A percentile compares a stretch with the other conserved stretches of the same genome.
Conservation (phyloP, 2,113 vertebrate genomes). For the Perccottus glenii region DNA sequence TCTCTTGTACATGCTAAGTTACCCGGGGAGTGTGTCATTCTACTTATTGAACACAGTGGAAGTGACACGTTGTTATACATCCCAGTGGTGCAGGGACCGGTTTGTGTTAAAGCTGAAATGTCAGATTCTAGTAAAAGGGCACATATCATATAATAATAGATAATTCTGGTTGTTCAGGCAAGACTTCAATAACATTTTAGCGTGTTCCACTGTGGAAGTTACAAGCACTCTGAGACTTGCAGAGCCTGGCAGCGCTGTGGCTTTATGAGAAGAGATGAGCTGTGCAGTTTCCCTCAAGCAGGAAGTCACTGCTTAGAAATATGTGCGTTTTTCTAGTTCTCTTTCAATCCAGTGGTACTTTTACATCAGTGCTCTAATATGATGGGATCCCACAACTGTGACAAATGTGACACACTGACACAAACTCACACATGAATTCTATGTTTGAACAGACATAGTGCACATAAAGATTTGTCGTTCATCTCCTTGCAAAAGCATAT, state of each 20-base stretch:
- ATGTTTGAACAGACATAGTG: background rate
- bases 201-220: constrained; percentile 8
- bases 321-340: background rate
- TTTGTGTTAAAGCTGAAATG: constrained; percentile 19
- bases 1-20: constrained; percentile 43
- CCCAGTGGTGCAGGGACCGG: constrained; percentile 5
- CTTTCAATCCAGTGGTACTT: constrained; percentile 3
- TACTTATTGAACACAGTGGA: background rate
- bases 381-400: background rate
- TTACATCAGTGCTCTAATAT: background rate
- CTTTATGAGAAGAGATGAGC: background rate
- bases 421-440: background rate
- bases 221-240: background rate
- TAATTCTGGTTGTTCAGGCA: constrained; percentile 4
- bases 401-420: constrained; percentile 7
- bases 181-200: constrained; percentile 20
- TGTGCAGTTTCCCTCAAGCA: background rate
- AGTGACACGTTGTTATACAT: constrained; percentile 4
- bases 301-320: background rate
- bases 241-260: constrained; percentile 1
- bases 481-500: background rate
- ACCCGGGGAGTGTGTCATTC: constrained; percentile 27
- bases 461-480: background rate
- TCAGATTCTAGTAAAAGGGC: constrained; percentile 35
- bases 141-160: background rate